Percentiles rank a stretch among this genome's conserved stretches.
These are phyloP conservation scores for Epinephelus awoara DNA, from an alignment of 2,797 vertebrate genomes.

Conservation along the genomic window DNA sequence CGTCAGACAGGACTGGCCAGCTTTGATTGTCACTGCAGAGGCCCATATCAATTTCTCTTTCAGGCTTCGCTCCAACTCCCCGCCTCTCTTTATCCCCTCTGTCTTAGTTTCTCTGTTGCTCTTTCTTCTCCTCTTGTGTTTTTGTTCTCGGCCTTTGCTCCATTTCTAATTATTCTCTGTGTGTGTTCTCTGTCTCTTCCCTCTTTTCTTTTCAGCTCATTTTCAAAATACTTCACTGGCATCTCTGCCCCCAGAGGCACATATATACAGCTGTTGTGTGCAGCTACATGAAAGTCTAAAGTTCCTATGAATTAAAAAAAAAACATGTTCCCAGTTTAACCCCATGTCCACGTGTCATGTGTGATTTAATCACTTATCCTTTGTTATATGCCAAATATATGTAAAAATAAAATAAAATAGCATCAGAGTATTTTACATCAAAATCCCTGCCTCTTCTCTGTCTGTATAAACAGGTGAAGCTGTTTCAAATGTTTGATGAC, in stretches of 20 bases:
- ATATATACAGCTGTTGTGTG: background rate
- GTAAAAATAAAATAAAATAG: no score
- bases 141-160: background rate
- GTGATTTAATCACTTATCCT: no score
- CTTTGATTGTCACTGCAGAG: conserved; percentile 41
- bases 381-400: no score
- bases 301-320: no score
- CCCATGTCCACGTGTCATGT: no score
- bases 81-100: conserved; percentile 21
- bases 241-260: background rate
- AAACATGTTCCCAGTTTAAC: no score
- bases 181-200: background rate
- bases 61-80: background rate
- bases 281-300: background rate
- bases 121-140: conserved; percentile 1
- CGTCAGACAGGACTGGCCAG: background rate
- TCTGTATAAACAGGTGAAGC: no score
- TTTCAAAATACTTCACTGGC: background rate
- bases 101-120: background rate
- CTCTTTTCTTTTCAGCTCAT: background rate
- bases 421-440: no score
- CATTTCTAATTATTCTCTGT: background rate
- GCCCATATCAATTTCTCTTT: conserved; percentile 11
- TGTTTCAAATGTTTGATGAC: no score
- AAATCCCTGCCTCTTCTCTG: no score